Evolutionary conservation across 1,140 invertebrate species (phyloP).

Genomic region (Maniola jurtina): DNA sequence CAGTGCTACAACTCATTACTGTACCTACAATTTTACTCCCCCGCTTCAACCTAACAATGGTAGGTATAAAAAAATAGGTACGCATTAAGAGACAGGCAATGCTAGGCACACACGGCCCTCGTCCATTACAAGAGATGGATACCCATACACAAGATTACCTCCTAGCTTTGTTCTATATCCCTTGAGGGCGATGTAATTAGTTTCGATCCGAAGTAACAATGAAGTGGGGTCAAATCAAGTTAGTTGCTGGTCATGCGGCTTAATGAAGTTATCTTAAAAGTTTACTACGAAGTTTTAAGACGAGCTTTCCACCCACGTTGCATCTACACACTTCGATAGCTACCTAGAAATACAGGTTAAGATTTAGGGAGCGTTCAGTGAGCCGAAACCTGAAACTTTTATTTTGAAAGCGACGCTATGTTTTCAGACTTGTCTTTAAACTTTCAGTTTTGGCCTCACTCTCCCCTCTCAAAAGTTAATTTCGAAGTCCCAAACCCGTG

Average conservation of each 20-base stretch:
- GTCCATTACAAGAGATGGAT: constrained; percentile 28
- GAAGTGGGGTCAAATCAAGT: constrained; percentile 34
- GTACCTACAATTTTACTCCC: constrained; percentile 45
- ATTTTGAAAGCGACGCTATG: too few species aligned
- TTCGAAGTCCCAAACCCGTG: too few species aligned
- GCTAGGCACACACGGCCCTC: constrained; percentile 5
- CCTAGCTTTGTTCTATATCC: constrained; percentile 26
- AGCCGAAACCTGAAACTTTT: neutral
- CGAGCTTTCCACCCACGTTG: neutral
- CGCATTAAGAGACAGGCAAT: constrained; percentile 22
- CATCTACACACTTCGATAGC: neutral
- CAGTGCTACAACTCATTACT: constrained; percentile 53
- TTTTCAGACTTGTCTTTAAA: too few species aligned
- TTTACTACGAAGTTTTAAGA: constrained; percentile 2
- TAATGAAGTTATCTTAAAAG: constrained; percentile 44
- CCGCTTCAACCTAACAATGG: constrained; percentile 38
- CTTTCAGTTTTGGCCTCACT: too few species aligned
- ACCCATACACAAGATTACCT: constrained; percentile 27
- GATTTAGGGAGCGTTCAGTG: too few species aligned
- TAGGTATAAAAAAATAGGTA: constrained; percentile 40
- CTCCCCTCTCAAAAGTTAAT: too few species aligned
- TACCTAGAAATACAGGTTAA: neutral
- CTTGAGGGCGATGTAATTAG: constrained; percentile 29
- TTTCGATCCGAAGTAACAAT: constrained; percentile 24
- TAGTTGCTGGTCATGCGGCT: constrained; percentile 52